These are phyloP conservation scores for Thalassarche chlororhynchos DNA, from an alignment of 2,113 vertebrate species.

Conservation along the genomic window DNA sequence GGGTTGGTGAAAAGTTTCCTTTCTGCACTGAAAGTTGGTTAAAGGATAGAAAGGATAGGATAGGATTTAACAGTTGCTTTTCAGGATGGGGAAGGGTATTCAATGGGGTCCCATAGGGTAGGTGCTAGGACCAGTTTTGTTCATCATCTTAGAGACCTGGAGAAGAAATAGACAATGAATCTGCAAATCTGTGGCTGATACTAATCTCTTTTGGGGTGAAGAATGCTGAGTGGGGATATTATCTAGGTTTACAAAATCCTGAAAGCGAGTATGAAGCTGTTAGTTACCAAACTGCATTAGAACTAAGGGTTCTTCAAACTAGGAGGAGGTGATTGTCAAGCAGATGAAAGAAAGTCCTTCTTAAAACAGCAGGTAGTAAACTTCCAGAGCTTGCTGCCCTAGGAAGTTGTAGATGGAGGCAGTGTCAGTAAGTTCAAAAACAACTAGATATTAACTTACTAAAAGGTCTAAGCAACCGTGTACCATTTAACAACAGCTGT, in stretches of 20 bases:
- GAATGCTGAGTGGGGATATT: background rate
- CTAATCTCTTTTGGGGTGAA: background rate
- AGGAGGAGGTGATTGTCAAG: background rate
- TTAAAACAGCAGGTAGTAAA: background rate
- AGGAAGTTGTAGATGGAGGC: fast-evolving
- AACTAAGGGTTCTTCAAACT: background rate
- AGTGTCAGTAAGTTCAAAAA: background rate
- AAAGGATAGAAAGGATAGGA: background rate
- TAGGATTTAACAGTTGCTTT: background rate
- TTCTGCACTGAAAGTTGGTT: background rate
- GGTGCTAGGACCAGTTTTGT: background rate
- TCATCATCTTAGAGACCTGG: background rate
- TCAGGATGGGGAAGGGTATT: background rate
- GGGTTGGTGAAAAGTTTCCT: background rate
- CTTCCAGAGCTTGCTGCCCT: background rate
- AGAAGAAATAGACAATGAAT: background rate
- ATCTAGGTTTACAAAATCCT: background rate
- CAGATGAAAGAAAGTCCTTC: background rate
- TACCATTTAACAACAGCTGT: background rate
- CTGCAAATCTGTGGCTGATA: background rate
- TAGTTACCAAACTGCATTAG: background rate
- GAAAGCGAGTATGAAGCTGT: background rate
- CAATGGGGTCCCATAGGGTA: background rate
- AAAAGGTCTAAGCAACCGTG: background rate
- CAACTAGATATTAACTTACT: background rate